These are phyloP conservation scores for Xenopus borealis DNA, from an alignment of 2,113 vertebrate species.

Conservation along the genomic window DNA sequence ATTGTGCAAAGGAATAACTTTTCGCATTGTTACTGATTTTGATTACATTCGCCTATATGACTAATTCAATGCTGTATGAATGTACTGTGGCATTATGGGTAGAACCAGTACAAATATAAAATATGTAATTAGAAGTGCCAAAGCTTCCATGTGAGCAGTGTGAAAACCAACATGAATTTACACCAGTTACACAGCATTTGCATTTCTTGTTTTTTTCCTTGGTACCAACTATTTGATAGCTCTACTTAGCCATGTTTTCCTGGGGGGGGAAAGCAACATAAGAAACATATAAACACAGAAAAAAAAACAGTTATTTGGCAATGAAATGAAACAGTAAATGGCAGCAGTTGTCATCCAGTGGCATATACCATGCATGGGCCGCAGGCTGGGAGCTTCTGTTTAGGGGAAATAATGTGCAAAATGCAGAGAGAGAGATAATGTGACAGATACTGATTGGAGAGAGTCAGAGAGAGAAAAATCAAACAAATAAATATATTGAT, in stretches of 20 bases:
- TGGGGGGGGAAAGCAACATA: no score
- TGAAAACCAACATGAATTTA: neutral
- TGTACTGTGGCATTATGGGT: no score
- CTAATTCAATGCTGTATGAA: no score
- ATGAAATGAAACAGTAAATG: neutral
- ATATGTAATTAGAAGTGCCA: no score
- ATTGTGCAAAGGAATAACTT: no score
- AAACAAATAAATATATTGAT: no score
- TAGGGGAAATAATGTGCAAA: neutral
- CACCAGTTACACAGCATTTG: neutral
- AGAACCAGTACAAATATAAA: no score
- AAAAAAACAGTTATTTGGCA: neutral
- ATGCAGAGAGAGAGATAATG: neutral
- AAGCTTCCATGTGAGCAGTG: neutral
- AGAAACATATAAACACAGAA: slow-evolving; percentile 2
- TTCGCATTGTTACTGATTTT: no score
- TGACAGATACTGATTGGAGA: neutral
- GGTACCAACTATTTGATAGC: neutral
- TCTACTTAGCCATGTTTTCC: neutral
- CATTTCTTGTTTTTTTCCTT: neutral
- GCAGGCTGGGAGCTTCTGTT: neutral
- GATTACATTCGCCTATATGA: no score
- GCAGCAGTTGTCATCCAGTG: slow-evolving; percentile 4
- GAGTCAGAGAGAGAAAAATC: neutral
- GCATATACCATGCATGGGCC: slow-evolving; percentile 28